Base-by-base conservation (phyloP, 2,113 vertebrate genomes). In the Grammomys surdaster region DNA sequence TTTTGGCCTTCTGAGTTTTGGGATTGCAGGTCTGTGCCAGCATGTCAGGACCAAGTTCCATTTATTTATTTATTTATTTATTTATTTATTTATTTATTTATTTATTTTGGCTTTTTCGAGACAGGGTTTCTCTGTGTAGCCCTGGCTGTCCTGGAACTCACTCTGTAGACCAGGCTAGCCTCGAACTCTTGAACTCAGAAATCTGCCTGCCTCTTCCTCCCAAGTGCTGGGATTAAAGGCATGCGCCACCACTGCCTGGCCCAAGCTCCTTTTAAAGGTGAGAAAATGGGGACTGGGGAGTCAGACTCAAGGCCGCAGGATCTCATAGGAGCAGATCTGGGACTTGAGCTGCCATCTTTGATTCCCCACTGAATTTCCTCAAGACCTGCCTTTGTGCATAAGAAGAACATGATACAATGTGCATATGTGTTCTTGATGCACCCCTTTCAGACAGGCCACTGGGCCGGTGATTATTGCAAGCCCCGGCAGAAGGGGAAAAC, bases 391-490 rank as follows among this genome's bases (percentile, higher is more conserved):
- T 54, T 24, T 73, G 78, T 81, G 40, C 40, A 40, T 40, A 40
- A 40, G 40, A 51, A 82, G 89, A n/a, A 33, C 40, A 11, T 8
- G 70, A 40, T 33, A 19, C 56, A 5, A 0, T 17, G 24, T 7
- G 26, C 5, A n/a, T 6, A 36, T 24, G 24, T 2, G 0, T 0
- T n/a, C 17, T 5, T 9, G 1, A 48, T 24, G 67, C 1, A 11
- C 12, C 31, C 0, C 0, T 0, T n/a, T 11, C 0, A 1, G 70
- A 17, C 54, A n/a, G 89, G 72, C 46, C 63, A 0, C 36, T 0
- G 43, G 22, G 20, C 20, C 31, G 2, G 17, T 36, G 46, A n/a
- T 28, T 67, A 67, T 56, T 0, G 10, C 4, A 26, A 60, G 14
- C 56, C 17, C 36, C 51, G 51, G 4, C 17, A 4, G n/a, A 70